Percentiles rank a stretch among this genome's conserved stretches.
Evolutionary conservation across 2,888 invertebrate species (phyloP).

Genomic region (Vesta saturnalis): DNA sequence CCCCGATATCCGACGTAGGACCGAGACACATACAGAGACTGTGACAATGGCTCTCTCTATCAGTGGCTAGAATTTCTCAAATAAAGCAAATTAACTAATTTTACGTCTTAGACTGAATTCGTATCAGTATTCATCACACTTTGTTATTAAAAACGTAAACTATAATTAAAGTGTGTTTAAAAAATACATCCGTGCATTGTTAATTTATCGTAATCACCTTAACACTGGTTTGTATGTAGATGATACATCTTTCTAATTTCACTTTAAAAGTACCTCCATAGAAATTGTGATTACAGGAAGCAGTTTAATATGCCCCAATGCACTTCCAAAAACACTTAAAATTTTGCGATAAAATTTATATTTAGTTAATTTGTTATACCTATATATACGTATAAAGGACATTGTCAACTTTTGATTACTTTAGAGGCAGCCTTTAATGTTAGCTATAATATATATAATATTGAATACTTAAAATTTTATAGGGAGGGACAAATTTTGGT

Average conservation of each 20-base stretch:
- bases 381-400: no score
- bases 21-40: no score
- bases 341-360: neutral
- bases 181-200: constrained; percentile 1
- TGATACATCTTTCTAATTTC: neutral
- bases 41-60: no score
- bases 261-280: neutral
- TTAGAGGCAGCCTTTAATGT: neutral
- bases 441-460: neutral
- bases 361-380: no score
- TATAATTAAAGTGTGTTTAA: neutral
- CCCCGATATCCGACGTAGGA: no score
- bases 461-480: neutral
- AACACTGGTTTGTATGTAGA: neutral
- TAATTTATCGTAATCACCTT: neutral
- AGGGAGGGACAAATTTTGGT: no score
- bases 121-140: no score
- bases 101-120: no score
- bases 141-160: neutral
- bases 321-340: neutral
- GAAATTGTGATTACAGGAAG: constrained; percentile 1
- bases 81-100: no score
- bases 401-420: neutral
- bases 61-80: no score
- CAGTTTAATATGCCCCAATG: neutral